Base-by-base conservation (phyloP, 2,888 invertebrate species). In the Aphelenchoides bicaudatus region DNA sequence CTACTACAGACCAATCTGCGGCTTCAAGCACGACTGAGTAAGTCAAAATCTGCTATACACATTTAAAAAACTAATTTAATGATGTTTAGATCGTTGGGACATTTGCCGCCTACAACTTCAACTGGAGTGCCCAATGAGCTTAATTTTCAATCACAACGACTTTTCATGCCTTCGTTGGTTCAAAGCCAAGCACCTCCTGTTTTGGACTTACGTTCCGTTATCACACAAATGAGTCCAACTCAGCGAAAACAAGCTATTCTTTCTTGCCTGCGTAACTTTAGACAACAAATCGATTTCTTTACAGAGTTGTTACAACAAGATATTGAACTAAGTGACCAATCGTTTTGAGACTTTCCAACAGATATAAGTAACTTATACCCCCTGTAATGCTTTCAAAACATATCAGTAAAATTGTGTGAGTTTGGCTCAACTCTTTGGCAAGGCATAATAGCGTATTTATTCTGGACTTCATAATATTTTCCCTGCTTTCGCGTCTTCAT, bases 221-320 rank as follows among this genome's bases (percentile, higher is more conserved):
- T 51, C 8, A 29, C 52, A 8, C 52, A 51, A 23, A 51, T 51
- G 39, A 28, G n/a, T 19, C n/a, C 31, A n/a, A 30, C 52, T 5
- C 52, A 51, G 3, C 31, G 52, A 21, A 51, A 51, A 51, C 52
- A 28, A 13, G 21, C 37, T 27, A 25, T 51, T 19, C 39, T 51
- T 21, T 25, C 28, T 27, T 23, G 25, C 25, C 16, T 51, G 16
- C 31, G 52, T n/a, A 51, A 29, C 25, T 51, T 51, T 3, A n/a
- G 52, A n/a, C 52, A 51, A 2, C 52, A 51, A 38, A 51, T 51
- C 52, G 52, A 51, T 29, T 27, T 23, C 25, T 51, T 51, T 21
- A 30, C 28, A 19, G 52, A 51, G 21, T 51, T 51, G 38, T 19
- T 51, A 1, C 38, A 51, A 29, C 52, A 51, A 2, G 52, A 51